These are phyloP conservation scores for Brachypodius melanocephalos DNA, from an alignment of 2,113 vertebrate species.

Conservation along the genomic window DNA sequence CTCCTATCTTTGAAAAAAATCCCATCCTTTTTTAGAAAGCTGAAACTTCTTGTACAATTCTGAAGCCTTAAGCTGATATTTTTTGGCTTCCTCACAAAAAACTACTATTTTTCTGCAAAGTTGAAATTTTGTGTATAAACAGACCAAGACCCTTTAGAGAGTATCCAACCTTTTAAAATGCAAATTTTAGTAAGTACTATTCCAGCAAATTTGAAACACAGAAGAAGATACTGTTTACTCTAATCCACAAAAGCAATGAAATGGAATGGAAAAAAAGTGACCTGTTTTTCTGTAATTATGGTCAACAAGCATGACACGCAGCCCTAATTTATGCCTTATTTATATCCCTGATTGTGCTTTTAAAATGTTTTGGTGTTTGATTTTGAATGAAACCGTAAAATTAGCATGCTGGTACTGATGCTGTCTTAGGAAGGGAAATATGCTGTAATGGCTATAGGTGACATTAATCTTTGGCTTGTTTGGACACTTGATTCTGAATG, in stretches of 20 bases:
- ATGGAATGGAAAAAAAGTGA: background rate
- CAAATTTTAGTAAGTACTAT: background rate
- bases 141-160: background rate
- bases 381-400: background rate
- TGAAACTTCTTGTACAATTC: background rate
- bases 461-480: background rate
- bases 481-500: background rate
- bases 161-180: background rate
- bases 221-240: background rate
- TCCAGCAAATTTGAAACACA: background rate
- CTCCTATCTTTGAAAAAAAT: background rate
- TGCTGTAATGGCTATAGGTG: background rate
- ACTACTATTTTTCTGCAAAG: background rate
- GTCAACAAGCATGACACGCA: background rate
- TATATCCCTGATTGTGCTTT: background rate
- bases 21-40: background rate
- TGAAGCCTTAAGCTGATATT: background rate
- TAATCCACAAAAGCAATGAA: background rate
- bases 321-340: background rate
- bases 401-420: background rate
- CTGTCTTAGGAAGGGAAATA: background rate
- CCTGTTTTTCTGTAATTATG: background rate
- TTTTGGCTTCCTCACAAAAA: background rate
- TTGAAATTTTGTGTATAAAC: background rate
- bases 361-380: background rate